Conservation (phyloP, 2,113 vertebrate species). For the Rhynchomys soricoides region DNA sequence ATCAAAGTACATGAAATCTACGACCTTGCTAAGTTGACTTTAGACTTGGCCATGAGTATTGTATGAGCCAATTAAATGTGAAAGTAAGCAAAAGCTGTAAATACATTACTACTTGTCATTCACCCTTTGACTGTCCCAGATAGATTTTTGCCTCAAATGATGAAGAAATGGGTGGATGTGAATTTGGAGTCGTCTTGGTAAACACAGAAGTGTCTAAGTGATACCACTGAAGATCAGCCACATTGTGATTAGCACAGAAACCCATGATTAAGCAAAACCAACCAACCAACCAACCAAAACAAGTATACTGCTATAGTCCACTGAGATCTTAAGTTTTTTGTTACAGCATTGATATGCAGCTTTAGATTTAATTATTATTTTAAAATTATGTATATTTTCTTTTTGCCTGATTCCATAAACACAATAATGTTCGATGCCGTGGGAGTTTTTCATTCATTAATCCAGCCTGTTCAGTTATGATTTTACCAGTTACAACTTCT, state of each 20-base stretch:
- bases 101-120: background rate
- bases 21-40: background rate
- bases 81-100: background rate
- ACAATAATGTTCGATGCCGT: background rate
- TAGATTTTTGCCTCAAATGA: background rate
- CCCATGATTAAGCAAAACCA: background rate
- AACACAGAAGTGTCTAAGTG: background rate
- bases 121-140: background rate
- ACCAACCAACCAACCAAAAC: background rate
- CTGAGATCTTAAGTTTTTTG: background rate
- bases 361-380: background rate
- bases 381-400: background rate
- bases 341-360: background rate
- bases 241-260: background rate
- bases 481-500: background rate
- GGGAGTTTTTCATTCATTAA: slow-evolving; percentile 4
- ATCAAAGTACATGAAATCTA: background rate
- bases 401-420: background rate
- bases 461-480: background rate
- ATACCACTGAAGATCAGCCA: background rate
- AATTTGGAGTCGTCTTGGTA: background rate
- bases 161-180: background rate
- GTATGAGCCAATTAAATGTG: background rate
- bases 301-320: background rate
- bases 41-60: background rate